phyloP scores from a whole-genome alignment of 2,888 invertebrate species.

The Agyllia agylla region DNA sequence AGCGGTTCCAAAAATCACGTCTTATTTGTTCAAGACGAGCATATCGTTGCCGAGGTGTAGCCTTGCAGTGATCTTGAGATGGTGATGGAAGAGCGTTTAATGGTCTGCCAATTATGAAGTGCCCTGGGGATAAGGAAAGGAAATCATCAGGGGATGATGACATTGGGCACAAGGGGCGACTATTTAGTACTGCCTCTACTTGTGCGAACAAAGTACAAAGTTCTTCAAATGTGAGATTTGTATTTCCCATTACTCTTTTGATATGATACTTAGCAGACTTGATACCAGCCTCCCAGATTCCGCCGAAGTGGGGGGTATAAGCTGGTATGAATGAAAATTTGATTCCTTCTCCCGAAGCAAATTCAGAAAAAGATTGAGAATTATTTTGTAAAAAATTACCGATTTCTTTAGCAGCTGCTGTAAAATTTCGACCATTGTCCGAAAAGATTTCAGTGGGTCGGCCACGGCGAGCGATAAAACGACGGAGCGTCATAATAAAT shows the following conservation, averaged over 20 bases:
- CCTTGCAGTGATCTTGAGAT: not conserved
- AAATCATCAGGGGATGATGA: not conserved
- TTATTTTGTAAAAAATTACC: not conserved
- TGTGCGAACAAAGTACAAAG: not conserved
- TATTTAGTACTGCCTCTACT: not conserved
- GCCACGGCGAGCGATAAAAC: not conserved
- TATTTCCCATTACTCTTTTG: not conserved
- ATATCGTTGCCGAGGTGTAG: not conserved
- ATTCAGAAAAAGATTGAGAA: not conserved
- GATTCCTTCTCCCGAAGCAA: not conserved
- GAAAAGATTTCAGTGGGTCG: not conserved
- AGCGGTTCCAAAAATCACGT: not conserved
- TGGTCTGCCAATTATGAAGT: conserved; percentile 15
- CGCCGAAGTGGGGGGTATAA: conserved; percentile 4
- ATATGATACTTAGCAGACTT: not conserved
- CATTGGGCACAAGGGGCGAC: not conserved
- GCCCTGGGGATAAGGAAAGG: conserved; percentile 17
- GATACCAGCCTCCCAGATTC: conserved; percentile 8
- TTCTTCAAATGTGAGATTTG: not conserved
- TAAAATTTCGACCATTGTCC: not conserved
- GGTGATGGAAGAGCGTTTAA: not conserved
- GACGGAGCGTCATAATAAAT: conserved; percentile 3
- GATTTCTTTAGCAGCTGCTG: not conserved
- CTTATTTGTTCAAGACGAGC: not conserved
- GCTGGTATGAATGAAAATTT: not conserved